Base-by-base conservation (phyloP, 2,113 vertebrate genomes). In the Rhabdornis inornatus region DNA sequence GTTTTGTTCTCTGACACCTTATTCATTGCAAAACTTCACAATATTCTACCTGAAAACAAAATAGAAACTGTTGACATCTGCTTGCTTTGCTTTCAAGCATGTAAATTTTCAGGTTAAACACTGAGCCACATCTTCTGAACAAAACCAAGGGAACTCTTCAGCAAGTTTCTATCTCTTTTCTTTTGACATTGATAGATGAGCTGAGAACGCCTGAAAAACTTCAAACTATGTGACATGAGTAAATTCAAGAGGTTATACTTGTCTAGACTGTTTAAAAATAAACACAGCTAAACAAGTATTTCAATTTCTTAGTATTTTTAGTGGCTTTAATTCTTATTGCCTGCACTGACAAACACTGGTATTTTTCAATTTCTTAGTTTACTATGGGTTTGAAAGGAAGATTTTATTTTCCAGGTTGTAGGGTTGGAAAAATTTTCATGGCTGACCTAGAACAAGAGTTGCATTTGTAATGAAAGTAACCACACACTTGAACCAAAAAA, bases 241-340 rank as follows among this genome's bases (percentile, higher is more conserved):
- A 63, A 88, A 86, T 81, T 94, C 61, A 79, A 72, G 53, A 71
- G 17, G 4, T 52, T 82, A 13, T 64, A 25, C 15, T 85, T 68
- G 65, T 84, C 85, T 82, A 83, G 66, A 89, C 30, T 60, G 23
- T 44, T 78, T 81, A 75, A 68, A 87, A 81, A 89, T 83, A 80
- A 11, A 52, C 6, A 72, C 18, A 63, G 7, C 19, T 90, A 72
- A 85, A 72, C 5, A 71, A 66, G 24, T 28, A 19, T 63, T 64
- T 14, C 49, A 22, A 22, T 84, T 77, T 89, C 35, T 50, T 49
- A 30, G 14, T 66, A 56, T 47, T 76, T 84, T 71, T 52, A 39
- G 30, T 42, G 13, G 8, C 5, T 89, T 83, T 68, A 44, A 35
- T 74, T 82, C 7, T 30, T 81, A 42, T 20, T 71, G 4, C 8